These are phyloP conservation scores for Macaria notata DNA, from an alignment of 2,888 invertebrate species.

Conservation along the genomic window DNA sequence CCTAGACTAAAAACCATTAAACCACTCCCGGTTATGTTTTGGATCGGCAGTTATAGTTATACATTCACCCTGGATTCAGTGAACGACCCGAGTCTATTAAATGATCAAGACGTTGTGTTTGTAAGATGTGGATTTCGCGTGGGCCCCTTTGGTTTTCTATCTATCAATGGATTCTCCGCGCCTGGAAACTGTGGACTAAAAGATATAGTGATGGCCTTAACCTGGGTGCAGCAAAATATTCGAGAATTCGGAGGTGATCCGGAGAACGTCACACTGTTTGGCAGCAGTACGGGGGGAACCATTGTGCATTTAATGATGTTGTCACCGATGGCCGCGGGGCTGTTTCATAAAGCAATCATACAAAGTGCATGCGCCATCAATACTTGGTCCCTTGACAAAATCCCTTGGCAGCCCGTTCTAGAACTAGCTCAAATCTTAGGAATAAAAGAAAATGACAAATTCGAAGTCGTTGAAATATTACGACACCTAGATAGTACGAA, in stretches of 20 bases:
- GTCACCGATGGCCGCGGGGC: constrained; percentile 71
- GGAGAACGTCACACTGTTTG: constrained; percentile 73
- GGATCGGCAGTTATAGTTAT: constrained; percentile 70
- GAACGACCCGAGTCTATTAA: constrained; percentile 63
- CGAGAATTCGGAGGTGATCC: constrained; percentile 70
- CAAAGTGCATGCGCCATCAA: constrained; percentile 73
- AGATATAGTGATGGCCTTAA: constrained; percentile 69
- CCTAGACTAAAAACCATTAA: constrained; percentile 26
- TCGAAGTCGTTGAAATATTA: constrained; percentile 63
- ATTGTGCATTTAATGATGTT: constrained; percentile 72
- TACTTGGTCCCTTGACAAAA: constrained; percentile 64
- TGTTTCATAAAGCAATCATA: constrained; percentile 73
- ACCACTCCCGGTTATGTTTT: constrained; percentile 76
- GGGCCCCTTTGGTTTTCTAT: constrained; percentile 74
- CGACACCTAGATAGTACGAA: constrained; percentile 44
- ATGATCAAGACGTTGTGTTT: constrained; percentile 59
- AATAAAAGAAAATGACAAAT: constrained; percentile 47
- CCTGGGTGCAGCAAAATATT: constrained; percentile 73
- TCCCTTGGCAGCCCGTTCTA: constrained; percentile 54
- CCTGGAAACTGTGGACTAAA: constrained; percentile 76
- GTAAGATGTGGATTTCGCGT: constrained; percentile 71
- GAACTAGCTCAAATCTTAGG: constrained; percentile 58
- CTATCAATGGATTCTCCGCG: constrained; percentile 64
- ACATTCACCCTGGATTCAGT: constrained; percentile 47
- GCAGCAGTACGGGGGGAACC: constrained; percentile 71